Percentiles rank a stretch among this genome's conserved stretches.
Evolutionary conservation across 2,113 vertebrate genomes (phyloP).

Genomic region (Gavia stellata): DNA sequence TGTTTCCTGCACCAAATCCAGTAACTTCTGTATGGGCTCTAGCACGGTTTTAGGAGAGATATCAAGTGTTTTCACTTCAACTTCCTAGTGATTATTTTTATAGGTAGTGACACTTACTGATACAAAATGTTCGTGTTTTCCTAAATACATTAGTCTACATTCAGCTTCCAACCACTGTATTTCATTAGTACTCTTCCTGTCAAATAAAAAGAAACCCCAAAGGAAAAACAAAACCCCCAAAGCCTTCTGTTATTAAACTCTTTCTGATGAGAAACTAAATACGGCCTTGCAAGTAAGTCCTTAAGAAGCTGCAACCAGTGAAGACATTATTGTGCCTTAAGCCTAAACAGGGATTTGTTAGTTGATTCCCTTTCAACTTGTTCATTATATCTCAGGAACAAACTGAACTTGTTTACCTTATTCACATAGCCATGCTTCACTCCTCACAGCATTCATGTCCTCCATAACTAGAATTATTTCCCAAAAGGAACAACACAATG

Average conservation of each 20-base stretch:
- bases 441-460: neutral
- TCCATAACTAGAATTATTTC: neutral
- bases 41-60: neutral
- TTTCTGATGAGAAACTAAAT: neutral
- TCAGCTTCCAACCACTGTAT: neutral
- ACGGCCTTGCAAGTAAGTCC: neutral
- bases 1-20: neutral
- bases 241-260: neutral
- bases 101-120: neutral
- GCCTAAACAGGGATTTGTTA: neutral
- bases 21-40: neutral
- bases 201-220: neutral
- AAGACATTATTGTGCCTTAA: neutral
- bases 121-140: neutral
- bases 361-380: neutral
- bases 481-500: neutral
- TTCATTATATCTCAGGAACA: neutral
- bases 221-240: neutral
- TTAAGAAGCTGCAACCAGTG: neutral
- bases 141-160: neutral
- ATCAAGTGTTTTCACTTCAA: neutral
- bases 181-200: neutral
- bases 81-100: neutral
- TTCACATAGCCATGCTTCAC: neutral
- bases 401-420: neutral